Percentiles rank a stretch among this genome's conserved stretches.
Conservation (phyloP, 2,888 invertebrate genomes). For the Calliphora vomitoria region DNA sequence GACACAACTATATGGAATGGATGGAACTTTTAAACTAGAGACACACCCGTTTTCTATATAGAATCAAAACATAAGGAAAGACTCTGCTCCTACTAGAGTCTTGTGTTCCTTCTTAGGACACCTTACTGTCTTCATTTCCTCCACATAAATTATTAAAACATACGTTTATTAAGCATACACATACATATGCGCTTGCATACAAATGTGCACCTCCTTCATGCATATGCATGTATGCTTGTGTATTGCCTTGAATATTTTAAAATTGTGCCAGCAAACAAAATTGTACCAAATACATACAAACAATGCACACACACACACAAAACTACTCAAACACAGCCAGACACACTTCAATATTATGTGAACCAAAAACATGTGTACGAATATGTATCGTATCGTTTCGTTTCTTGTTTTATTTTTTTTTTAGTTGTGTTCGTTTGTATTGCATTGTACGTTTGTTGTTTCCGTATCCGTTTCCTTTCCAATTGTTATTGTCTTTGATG, state of each 20-base stretch:
- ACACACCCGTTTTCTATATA: too few species aligned
- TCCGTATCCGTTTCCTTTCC: conserved; percentile 65
- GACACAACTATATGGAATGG: background rate
- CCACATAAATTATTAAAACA: conserved; percentile 6
- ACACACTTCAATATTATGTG: background rate
- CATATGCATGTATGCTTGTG: background rate
- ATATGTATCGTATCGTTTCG: conserved; percentile 6
- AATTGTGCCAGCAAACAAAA: conserved; percentile 20
- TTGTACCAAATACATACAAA: background rate
- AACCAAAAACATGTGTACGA: conserved; percentile 15
- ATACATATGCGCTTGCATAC: background rate
- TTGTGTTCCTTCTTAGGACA: background rate
- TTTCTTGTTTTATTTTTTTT: background rate
- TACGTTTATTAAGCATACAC: background rate
- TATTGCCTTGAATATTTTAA: conserved; percentile 29
- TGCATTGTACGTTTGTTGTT: conserved; percentile 51
- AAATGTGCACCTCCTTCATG: background rate
- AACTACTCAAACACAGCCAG: background rate
- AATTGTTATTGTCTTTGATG: conserved; percentile 59
- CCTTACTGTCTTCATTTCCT: background rate
- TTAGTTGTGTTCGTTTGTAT: background rate
- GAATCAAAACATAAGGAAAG: too few species aligned
- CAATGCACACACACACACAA: background rate
- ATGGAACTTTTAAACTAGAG: too few species aligned
- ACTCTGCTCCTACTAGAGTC: too few species aligned